Evolutionary conservation across 2,888 invertebrate species (phyloP), one percentile per base, ranked within the genome.

Genomic region (Odontocerum albicorne): DNA sequence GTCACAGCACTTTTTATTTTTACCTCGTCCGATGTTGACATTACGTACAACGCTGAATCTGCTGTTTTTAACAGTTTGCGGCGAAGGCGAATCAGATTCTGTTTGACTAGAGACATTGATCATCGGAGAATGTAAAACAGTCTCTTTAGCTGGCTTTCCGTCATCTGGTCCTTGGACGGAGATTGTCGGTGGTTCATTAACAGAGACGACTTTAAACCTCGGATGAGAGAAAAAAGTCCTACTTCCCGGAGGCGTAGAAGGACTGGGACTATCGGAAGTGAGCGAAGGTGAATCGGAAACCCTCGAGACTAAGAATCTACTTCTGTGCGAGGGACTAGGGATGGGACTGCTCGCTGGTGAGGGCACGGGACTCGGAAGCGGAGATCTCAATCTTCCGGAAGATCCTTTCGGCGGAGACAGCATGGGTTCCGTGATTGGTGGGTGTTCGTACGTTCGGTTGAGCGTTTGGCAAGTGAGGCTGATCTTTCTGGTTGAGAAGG

Each of bases 381-480:
- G 88, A 27, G 86, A 86, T 53, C 86, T 81, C 56, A 87, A 75
- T n/a, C 86, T 66, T 62, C 60, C 66, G 62, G 47, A 62, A 64
- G 45, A 62, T 53, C 51, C 64, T 64, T 47, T 66, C 63, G 56
- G 62, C 61, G 56, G 63, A 33, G 61, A 62, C 59, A 51, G 64
- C 63, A 40, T 62, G 62, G 53, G 65, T 57, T 54, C 66, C 60
- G 51, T 61, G 38, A 56, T 59, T 60, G 45, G 63, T 58, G 49
- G 63, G 8, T 46, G 44, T 12, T 43, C 27, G 7, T 20, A 15
- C 10, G 42, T 19, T 7, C 62, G 55, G 64, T 64, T 63, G 64
- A 74, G 69, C 68, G 81, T 79, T 70, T 85, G 85, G 69, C 87
- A 87, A 6, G 87, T 87, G 63, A 88, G 78, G 64, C 87, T 87